Evolutionary conservation across 2,888 invertebrate genomes (phyloP).

Genomic region (Epinotia bilunana): DNA sequence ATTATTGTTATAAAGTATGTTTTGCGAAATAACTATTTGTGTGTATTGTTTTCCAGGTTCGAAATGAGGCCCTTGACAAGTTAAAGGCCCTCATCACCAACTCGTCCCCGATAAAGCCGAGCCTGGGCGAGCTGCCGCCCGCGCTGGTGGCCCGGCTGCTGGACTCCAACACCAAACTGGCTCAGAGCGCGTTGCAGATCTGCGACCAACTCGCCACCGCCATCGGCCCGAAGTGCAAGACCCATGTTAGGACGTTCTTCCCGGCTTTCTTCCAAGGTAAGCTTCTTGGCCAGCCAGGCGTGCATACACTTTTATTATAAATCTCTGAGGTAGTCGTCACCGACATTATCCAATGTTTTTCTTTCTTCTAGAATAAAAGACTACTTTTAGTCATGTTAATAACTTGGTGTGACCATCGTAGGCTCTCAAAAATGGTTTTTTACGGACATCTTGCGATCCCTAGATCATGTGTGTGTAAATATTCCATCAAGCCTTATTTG

Average conservation of each 20-base stretch:
- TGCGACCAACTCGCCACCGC: conserved; percentile 92
- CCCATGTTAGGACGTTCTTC: conserved; percentile 91
- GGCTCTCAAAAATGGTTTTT: too few relatives aligned
- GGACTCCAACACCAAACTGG: conserved; percentile 97
- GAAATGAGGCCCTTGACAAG: conserved; percentile 90
- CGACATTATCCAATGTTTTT: too few relatives aligned
- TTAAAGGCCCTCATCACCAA: conserved; percentile 88
- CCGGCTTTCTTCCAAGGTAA: conserved; percentile 94
- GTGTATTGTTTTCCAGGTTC: conserved; percentile 68
- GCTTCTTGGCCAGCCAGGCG: too few relatives aligned
- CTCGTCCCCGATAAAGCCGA: conserved; percentile 92
- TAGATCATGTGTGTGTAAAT: too few relatives aligned
- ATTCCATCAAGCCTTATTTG: too few relatives aligned
- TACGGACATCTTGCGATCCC: too few relatives aligned
- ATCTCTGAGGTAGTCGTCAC: too few relatives aligned
- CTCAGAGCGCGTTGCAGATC: conserved; percentile 92
- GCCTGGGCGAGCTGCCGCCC: conserved; percentile 93
- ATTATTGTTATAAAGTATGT: too few relatives aligned
- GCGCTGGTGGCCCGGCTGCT: conserved; percentile 90
- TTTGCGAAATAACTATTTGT: too few relatives aligned
- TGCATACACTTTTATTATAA: background rate
- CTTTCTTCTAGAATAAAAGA: too few relatives aligned
- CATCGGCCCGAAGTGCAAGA: conserved; percentile 92
- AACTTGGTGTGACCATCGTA: too few relatives aligned
- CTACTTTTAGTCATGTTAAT: too few relatives aligned